Evolutionary conservation across 1,140 invertebrate genomes (phyloP).

Genomic region (Physella acuta): DNA sequence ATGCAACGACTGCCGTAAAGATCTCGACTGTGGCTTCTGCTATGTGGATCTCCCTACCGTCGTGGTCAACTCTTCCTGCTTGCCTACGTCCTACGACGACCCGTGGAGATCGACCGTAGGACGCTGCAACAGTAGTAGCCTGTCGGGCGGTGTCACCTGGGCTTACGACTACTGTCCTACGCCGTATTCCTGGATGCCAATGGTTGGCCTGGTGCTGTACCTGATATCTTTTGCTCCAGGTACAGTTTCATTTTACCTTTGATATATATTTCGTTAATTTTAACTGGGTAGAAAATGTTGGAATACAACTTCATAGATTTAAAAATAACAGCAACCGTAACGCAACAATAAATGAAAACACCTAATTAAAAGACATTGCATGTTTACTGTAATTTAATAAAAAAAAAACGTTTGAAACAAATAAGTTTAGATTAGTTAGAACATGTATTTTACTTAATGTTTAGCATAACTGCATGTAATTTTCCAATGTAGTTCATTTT

Average conservation of each 20-base stretch:
- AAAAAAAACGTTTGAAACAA: no score
- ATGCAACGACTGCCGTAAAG: slow-evolving; percentile 60
- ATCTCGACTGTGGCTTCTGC: slow-evolving; percentile 63
- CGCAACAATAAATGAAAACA: no score
- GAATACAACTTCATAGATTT: no score
- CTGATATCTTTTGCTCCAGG: slow-evolving; percentile 65
- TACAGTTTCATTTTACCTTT: slow-evolving; percentile 37
- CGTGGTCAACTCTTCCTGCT: slow-evolving; percentile 50
- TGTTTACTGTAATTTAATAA: no score
- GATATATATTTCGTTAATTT: no score
- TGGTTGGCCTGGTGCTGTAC: slow-evolving; percentile 63
- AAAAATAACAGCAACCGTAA: no score
- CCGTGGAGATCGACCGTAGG: slow-evolving; percentile 44
- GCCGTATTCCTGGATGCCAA: slow-evolving; percentile 62
- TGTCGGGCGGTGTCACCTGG: slow-evolving; percentile 50
- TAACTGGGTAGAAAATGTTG: no score
- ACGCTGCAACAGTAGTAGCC: slow-evolving; percentile 38
- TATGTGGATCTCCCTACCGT: slow-evolving; percentile 46
- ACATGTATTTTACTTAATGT: no score
- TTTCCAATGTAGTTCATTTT: no score
- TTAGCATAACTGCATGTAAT: no score
- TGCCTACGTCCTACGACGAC: slow-evolving; percentile 49
- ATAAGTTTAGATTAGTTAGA: no score
- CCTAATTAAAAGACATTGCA: no score
- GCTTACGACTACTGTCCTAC: slow-evolving; percentile 64